phyloP scores from a whole-genome alignment of 35 echinoderm and acorn worm species.

The Patiria miniata region DNA sequence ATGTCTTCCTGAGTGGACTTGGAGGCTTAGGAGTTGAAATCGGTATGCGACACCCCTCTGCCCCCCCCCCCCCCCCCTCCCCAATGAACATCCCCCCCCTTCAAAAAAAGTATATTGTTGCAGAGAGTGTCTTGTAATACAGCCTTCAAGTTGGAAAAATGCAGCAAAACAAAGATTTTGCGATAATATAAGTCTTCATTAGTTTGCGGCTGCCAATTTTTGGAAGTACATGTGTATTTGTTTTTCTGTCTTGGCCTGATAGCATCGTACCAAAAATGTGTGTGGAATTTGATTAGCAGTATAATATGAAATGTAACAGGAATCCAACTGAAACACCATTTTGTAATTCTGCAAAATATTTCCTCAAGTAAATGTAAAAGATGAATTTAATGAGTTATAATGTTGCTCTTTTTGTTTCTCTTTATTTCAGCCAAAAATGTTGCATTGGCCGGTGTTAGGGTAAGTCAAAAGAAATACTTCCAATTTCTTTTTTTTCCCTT shows the following conservation, averaged over 20 bases:
- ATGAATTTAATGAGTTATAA: not conserved
- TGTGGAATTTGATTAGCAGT: too few relatives aligned
- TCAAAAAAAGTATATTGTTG: not conserved
- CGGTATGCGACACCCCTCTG: slow-evolving; percentile 48
- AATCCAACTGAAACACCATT: too few relatives aligned
- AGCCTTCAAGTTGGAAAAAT: not conserved
- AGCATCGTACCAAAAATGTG: too few relatives aligned
- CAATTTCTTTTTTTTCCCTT: too few relatives aligned
- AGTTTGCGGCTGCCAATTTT: too few relatives aligned
- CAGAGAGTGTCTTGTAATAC: not conserved
- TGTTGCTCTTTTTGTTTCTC: not conserved
- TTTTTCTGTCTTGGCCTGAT: too few relatives aligned
- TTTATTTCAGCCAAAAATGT: slow-evolving; percentile 88
- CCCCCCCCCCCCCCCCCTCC: not conserved
- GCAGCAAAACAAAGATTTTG: not conserved
- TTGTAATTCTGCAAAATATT: too few relatives aligned
- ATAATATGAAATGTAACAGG: too few relatives aligned
- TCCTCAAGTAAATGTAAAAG: too few relatives aligned
- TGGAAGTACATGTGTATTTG: too few relatives aligned
- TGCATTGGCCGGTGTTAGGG: slow-evolving; percentile 88
- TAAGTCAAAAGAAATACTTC: slow-evolving; percentile 44
- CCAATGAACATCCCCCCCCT: not conserved
- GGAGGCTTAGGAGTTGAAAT: slow-evolving; percentile 96
- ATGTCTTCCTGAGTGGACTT: slow-evolving; percentile 91
- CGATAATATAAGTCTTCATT: not conserved